Base-by-base conservation (phyloP, 64 coral and sea anemone species). In the Stichodactyla helianthus region DNA sequence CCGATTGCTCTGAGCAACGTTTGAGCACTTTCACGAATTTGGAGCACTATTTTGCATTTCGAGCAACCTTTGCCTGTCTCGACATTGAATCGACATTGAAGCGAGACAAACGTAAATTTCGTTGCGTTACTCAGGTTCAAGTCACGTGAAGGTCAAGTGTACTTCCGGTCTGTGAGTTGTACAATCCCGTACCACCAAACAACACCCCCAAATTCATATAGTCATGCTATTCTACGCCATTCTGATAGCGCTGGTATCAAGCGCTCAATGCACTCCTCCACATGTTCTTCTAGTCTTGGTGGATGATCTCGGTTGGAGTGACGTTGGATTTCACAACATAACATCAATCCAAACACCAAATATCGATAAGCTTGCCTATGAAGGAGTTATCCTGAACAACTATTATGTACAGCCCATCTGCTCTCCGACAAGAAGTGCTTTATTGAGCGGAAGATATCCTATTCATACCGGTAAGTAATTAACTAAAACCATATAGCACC, bases 401-500 rank as follows among this genome's bases (percentile, higher is more conserved):
- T 92, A 87, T 26, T 92, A 92, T 44, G 90, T 92, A 4, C 90
- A 92, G 54, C 90, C 90, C 0, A 92, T 92, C 51, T 91, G 89
- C 26, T 51, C 89, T 0, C 89, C 89, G 0, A 91, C 89, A 0
- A 77, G 89, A 54, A 86, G 83, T 23, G 82, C 89, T 63, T 18
- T 91, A n/a, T 15, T 91, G 26, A 86, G 83, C 6, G 89, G 89
- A 70, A 87, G 79, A 87, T 92, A 92, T 52, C 90, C 90, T 51
- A 87, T 92, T 10, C 90, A 88, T 51, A 86, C 83, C 52, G 89
- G 89, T 86, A 65, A 82, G 89, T 82, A 0, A 26, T 59, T 59
- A 7, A n/a, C 9, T 5, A n/a, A 65, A 65, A n/a, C 62, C 19
- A n/a, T 3, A 44, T 44, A 44, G 35, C 35, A 44, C 35, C 35